Conservation (phyloP, 2,888 invertebrate species). For the Caenorhabditis parvicauda region DNA sequence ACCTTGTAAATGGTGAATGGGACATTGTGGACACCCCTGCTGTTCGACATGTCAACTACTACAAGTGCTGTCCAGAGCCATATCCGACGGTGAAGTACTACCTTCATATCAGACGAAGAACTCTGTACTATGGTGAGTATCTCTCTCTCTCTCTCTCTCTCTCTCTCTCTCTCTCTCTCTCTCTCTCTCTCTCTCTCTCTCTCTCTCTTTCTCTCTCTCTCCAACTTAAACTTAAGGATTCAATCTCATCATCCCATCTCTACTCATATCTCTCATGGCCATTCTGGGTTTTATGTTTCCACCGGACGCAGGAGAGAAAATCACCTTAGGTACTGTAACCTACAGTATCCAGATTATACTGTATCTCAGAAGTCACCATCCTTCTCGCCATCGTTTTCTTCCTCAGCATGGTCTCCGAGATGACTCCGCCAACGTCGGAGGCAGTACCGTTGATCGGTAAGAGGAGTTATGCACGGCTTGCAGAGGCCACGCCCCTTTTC, state of each 20-base stretch:
- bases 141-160: neutral
- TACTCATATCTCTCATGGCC: constrained; percentile 97
- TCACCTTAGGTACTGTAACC: constrained; percentile 78
- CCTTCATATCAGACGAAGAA: constrained; percentile 89
- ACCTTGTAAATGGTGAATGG: constrained; percentile 55
- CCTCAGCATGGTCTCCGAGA: constrained; percentile 94
- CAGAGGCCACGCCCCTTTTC: constrained; percentile 3
- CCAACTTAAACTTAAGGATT: too few species aligned
- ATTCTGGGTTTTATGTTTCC: constrained; percentile 95
- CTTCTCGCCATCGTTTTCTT: constrained; percentile 90
- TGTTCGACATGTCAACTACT: constrained; percentile 60
- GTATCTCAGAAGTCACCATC: constrained; percentile 54
- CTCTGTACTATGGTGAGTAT: constrained; percentile 80
- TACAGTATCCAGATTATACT: neutral
- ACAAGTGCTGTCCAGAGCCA: constrained; percentile 81
- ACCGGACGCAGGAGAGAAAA: constrained; percentile 97
- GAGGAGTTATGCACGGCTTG: constrained; percentile 5
- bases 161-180: neutral
- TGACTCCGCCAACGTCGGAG: constrained; percentile 82
- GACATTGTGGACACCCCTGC: constrained; percentile 62
- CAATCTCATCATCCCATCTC: constrained; percentile 97
- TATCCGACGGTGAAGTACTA: constrained; percentile 72
- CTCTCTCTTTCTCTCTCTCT: too few species aligned
- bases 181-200: neutral
- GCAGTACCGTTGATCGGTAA: constrained; percentile 45